Conservation (phyloP, 1,140 invertebrate genomes). For the Harpegnathos saltator region DNA sequence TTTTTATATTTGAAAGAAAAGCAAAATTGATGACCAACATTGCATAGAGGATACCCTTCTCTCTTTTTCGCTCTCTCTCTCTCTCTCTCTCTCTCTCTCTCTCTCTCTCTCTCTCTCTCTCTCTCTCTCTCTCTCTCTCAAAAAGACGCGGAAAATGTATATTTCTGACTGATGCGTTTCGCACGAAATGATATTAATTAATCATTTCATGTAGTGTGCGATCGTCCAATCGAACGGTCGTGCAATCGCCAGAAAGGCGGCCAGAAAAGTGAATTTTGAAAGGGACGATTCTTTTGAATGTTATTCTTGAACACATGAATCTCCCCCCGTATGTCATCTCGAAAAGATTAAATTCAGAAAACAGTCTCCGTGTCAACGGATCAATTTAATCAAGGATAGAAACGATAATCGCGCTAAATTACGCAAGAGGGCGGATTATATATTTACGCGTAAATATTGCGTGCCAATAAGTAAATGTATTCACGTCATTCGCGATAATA, state of each 20-base stretch:
- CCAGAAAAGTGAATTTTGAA: not conserved
- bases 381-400: not conserved
- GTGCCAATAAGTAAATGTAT: constrained; percentile 27
- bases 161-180: not conserved
- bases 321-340: too few relatives aligned
- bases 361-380: not conserved
- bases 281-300: not conserved
- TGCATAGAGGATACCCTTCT: too few relatives aligned
- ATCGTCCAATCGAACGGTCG: not conserved
- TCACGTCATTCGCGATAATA: constrained; percentile 17
- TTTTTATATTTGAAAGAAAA: too few relatives aligned
- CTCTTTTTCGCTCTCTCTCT: too few relatives aligned
- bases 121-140: too few relatives aligned
- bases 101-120: too few relatives aligned
- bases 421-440: not conserved
- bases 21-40: too few relatives aligned
- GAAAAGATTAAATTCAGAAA: too few relatives aligned
- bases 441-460: not conserved
- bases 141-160: too few relatives aligned
- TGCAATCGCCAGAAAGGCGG: not conserved
- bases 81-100: too few relatives aligned
- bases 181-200: not conserved
- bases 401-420: constrained; percentile 14
- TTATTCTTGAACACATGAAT: too few relatives aligned
- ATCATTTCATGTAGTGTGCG: too few relatives aligned